These are phyloP conservation scores for Rotaria magnacalcarata DNA, from an alignment of 2,888 invertebrate genomes.

Conservation along the genomic window DNA sequence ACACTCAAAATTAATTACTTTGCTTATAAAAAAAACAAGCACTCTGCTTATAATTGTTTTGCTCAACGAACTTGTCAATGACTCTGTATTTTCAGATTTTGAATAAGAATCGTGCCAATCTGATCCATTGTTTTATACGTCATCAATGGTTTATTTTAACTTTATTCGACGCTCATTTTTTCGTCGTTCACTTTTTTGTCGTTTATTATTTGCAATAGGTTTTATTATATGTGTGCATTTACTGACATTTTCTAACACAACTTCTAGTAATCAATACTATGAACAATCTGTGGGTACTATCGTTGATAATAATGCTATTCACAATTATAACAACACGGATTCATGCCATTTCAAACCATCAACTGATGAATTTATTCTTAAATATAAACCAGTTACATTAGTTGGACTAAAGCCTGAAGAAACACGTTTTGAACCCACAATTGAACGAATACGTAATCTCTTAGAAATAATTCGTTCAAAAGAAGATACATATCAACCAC, in stretches of 20 bases:
- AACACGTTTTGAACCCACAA: neutral
- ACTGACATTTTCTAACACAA: neutral
- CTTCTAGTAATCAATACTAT: neutral
- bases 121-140: no score
- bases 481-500: neutral
- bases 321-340: no score
- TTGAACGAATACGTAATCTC: neutral
- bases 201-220: neutral
- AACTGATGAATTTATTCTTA: neutral
- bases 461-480: neutral
- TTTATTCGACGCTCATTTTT: neutral
- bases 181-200: neutral
- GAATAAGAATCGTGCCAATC: no score
- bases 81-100: no score
- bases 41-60: no score
- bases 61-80: no score
- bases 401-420: neutral
- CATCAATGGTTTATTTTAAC: no score
- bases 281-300: neutral
- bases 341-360: neutral
- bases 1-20: no score
- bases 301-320: no score
- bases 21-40: no score
- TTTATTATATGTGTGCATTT: neutral
- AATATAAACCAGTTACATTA: neutral